Evolutionary conservation across 1,140 invertebrate species (phyloP).

Genomic region (Meloidogyne floridensis): DNA sequence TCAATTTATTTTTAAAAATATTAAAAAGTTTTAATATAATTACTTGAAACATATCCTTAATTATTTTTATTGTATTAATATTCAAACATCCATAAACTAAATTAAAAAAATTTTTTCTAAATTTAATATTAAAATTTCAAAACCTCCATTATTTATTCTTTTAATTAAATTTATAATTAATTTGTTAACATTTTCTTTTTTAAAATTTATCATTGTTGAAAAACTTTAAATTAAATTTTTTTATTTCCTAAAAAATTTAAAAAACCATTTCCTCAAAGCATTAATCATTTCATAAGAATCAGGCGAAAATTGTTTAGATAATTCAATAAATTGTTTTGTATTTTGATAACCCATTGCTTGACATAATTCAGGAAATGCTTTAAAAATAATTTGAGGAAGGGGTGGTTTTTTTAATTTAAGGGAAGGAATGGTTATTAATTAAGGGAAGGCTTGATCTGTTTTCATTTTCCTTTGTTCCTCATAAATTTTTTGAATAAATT

Average conservation of each 20-base stretch:
- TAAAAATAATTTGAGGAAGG: conserved; percentile 35
- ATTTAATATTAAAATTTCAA: not conserved
- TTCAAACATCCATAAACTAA: conserved; percentile 51
- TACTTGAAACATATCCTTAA: conserved; percentile 63
- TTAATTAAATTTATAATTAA: conserved; percentile 13
- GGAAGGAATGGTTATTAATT: no score
- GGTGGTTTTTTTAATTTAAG: not conserved
- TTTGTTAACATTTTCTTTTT: conserved; percentile 10
- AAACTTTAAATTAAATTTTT: conserved; percentile 5
- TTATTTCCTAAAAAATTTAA: not conserved
- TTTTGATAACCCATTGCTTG: conserved; percentile 54
- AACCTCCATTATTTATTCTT: conserved; percentile 27
- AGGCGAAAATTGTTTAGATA: not conserved
- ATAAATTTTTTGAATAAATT: not conserved
- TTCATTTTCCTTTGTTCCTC: no score
- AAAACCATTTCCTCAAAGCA: conserved; percentile 8
- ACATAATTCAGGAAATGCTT: conserved; percentile 59
- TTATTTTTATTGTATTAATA: conserved; percentile 68
- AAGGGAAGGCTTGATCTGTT: no score
- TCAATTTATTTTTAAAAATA: not conserved
- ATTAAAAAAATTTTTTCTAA: conserved; percentile 14
- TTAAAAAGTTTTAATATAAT: not conserved
- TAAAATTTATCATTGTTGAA: conserved; percentile 18
- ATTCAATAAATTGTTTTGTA: conserved; percentile 37
- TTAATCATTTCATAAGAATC: not conserved